Evolutionary conservation across 2,797 vertebrate genomes (phyloP).

Genomic region (Sebastes kiyomatsui): DNA sequence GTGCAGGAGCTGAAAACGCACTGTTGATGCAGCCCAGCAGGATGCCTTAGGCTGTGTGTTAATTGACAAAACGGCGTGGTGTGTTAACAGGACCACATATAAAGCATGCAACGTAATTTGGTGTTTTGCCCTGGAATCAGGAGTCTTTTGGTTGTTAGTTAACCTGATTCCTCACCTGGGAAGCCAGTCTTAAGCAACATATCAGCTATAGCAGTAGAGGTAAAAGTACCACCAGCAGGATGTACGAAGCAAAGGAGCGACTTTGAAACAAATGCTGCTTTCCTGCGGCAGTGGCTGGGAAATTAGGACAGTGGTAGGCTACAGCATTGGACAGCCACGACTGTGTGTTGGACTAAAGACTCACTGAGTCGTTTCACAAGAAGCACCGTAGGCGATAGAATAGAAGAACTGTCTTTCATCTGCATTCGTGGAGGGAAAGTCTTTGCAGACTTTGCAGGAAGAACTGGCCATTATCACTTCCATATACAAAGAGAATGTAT

Average conservation of each 20-base stretch:
- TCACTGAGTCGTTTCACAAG: not conserved
- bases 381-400: not conserved
- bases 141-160: not conserved
- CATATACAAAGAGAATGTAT: not conserved
- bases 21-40: not conserved
- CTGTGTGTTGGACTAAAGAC: not conserved
- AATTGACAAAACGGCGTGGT: not conserved
- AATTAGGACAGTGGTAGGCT: not conserved
- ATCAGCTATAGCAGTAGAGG: not conserved
- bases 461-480: constrained; percentile 11
- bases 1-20: not conserved
- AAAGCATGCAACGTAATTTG: not conserved
- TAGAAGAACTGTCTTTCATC: not conserved
- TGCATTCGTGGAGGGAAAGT: not conserved
- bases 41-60: not conserved
- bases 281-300: constrained; percentile 2
- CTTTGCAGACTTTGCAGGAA: not conserved
- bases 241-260: not conserved
- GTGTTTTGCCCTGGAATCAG: not conserved
- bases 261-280: not conserved
- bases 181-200: not conserved
- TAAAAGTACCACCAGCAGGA: not conserved
- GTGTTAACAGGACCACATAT: not conserved
- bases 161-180: not conserved
- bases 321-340: not conserved